phyloP scores from a whole-genome alignment of 2,113 vertebrate species.

The Toxotes chatareus region DNA sequence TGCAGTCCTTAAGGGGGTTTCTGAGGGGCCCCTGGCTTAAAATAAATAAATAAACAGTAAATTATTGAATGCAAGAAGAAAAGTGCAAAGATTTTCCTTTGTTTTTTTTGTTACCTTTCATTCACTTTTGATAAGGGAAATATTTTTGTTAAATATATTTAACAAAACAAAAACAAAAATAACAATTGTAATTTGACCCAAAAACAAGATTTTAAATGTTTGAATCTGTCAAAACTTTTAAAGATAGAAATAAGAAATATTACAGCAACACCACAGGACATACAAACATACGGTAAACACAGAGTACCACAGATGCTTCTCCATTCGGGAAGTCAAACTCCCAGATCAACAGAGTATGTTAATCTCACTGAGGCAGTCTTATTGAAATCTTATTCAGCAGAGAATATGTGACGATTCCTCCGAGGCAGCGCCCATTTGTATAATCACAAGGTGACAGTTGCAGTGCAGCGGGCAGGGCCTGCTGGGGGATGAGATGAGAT shows the following conservation, averaged over 20 bases:
- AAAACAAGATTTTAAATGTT: no score
- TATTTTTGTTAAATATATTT: no score
- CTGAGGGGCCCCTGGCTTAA: not conserved
- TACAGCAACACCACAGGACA: not conserved
- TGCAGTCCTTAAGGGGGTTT: not conserved
- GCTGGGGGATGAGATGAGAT: not conserved
- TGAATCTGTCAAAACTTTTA: not conserved
- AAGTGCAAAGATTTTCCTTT: not conserved
- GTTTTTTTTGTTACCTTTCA: not conserved
- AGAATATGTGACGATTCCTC: not conserved
- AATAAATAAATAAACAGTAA: not conserved
- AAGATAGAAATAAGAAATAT: not conserved
- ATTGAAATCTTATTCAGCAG: slow-evolving; percentile 21
- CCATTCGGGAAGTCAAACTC: not conserved
- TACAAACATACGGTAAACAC: not conserved
- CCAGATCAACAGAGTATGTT: not conserved
- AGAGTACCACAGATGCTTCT: not conserved
- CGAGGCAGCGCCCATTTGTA: slow-evolving; percentile 31
- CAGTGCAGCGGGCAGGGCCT: not conserved
- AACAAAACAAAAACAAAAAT: not conserved
- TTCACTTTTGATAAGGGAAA: not conserved
- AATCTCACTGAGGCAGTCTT: not conserved
- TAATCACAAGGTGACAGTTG: slow-evolving; percentile 46
- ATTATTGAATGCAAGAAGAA: not conserved
- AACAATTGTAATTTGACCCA: not conserved